A percentile compares a stretch with the other conserved stretches of the same genome.
phyloP scores from a whole-genome alignment of 1,140 invertebrate genomes.

The Pseudomyrmex sp. region DNA sequence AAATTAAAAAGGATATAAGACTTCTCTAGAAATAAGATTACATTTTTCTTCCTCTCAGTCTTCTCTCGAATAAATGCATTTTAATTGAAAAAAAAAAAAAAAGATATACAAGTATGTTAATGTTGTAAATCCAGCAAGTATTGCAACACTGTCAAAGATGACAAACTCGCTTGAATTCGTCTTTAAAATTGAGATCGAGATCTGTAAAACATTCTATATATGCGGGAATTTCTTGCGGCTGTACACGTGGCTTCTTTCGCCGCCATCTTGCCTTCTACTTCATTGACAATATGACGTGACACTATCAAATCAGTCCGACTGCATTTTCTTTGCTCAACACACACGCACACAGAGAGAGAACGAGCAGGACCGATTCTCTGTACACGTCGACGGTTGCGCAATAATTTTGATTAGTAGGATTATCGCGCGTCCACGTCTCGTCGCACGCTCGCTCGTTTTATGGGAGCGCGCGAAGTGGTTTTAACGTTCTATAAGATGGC shows the following conservation, averaged over 20 bases:
- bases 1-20: too few species aligned
- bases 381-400: constrained; percentile 39
- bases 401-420: constrained; percentile 61
- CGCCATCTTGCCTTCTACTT: constrained; percentile 39
- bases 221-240: not conserved
- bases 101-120: too few species aligned
- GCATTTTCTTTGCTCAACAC: constrained; percentile 6
- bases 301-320: constrained; percentile 29
- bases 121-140: too few species aligned
- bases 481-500: constrained; percentile 76
- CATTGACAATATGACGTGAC: constrained; percentile 10
- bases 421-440: constrained; percentile 22
- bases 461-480: constrained; percentile 72
- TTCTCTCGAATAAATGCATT: too few species aligned
- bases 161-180: not conserved
- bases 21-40: too few species aligned
- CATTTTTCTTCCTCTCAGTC: too few species aligned
- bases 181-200: not conserved
- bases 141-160: too few species aligned
- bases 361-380: not conserved
- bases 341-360: not conserved
- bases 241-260: constrained; percentile 30
- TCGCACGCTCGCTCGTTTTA: constrained; percentile 32
- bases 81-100: too few species aligned
- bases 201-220: not conserved